These are phyloP conservation scores for Serripes groenlandicus DNA, from an alignment of 2,888 invertebrate species.

Conservation along the genomic window DNA sequence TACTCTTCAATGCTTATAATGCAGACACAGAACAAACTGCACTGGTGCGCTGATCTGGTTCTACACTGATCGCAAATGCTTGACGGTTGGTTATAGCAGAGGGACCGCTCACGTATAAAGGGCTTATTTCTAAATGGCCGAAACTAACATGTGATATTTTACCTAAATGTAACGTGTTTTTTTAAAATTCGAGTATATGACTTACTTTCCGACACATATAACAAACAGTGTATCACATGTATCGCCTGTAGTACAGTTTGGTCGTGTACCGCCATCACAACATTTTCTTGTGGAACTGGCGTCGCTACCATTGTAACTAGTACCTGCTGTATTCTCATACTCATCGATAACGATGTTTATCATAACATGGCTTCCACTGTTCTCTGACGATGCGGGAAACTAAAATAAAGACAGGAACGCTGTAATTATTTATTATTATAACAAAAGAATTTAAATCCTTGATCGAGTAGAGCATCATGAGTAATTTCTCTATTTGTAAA, in stretches of 20 bases:
- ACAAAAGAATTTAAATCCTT: no score
- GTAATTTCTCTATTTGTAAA: no score
- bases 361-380: constrained; percentile 1
- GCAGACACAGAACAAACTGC: no score
- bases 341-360: constrained; percentile 1
- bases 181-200: not conserved
- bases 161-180: not conserved
- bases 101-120: no score
- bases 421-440: no score
- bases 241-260: not conserved
- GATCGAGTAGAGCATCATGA: no score
- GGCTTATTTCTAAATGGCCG: not conserved
- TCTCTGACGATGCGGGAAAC: no score
- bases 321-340: constrained; percentile 1
- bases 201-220: constrained; percentile 14
- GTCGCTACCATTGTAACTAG: not conserved
- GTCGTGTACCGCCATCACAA: constrained; percentile 1
- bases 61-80: no score
- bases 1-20: no score
- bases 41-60: no score
- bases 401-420: no score
- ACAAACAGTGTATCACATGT: not conserved
- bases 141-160: not conserved
- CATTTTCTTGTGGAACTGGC: not conserved
- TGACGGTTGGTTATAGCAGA: no score